Evolutionary conservation across 2,797 vertebrate genomes (phyloP).

Genomic region (Lithobates pipiens): DNA sequence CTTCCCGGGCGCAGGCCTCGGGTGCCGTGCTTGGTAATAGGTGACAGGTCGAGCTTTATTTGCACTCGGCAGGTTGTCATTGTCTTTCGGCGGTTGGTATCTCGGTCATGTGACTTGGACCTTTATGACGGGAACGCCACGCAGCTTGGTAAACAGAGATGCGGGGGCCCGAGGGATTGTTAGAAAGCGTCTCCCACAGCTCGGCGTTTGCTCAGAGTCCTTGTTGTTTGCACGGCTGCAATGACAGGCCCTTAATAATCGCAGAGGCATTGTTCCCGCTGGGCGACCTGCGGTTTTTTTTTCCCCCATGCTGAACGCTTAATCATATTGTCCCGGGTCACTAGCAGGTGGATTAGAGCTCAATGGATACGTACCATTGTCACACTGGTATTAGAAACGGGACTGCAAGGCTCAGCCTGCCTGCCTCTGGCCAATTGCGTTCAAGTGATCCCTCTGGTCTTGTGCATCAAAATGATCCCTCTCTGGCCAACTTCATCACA

Average conservation of each 20-base stretch:
- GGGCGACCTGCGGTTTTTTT: not conserved
- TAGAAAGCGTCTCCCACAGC: conserved; percentile 9
- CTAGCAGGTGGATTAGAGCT: not conserved
- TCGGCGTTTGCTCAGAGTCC: not conserved
- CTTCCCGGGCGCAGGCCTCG: not conserved
- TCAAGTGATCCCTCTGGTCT: too few relatives aligned
- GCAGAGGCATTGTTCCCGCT: not conserved
- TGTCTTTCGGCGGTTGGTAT: not conserved
- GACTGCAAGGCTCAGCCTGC: too few relatives aligned
- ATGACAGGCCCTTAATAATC: not conserved
- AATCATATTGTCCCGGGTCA: not conserved
- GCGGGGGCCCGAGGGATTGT: not conserved
- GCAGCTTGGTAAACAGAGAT: conserved; percentile 6
- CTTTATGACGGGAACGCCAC: not conserved
- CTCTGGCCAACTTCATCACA: too few relatives aligned
- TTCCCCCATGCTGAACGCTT: conserved; percentile 10
- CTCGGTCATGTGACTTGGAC: not conserved
- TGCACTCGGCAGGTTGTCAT: not conserved
- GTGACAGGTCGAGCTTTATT: not conserved
- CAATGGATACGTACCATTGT: too few relatives aligned
- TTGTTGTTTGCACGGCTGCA: conserved; percentile 10
- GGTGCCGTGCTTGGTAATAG: not conserved
- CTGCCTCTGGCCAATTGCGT: too few relatives aligned
- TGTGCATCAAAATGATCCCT: too few relatives aligned
- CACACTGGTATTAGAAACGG: too few relatives aligned